phyloP scores from a whole-genome alignment of 1,140 invertebrate genomes.

The Drosophila gunungcola region DNA sequence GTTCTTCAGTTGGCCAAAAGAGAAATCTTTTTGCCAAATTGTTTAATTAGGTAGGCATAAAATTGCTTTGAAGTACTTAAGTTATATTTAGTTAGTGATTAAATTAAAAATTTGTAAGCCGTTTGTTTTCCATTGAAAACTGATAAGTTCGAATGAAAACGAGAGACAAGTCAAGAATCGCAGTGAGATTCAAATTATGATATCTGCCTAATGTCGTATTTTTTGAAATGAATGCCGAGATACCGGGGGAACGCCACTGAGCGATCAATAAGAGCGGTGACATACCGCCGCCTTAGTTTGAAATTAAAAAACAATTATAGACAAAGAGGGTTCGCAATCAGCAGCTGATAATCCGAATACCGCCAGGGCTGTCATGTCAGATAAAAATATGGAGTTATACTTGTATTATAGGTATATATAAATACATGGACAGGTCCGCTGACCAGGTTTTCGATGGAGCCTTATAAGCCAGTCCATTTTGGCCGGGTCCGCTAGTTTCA shows the following conservation, averaged over 20 bases:
- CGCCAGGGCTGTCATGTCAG: conserved; percentile 33
- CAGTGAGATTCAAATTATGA: conserved; percentile 16
- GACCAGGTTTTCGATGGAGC: conserved; percentile 25
- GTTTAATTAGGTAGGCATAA: too few relatives aligned
- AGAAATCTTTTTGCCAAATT: too few relatives aligned
- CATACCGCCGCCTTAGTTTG: conserved; percentile 21
- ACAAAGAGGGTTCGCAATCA: conserved; percentile 26
- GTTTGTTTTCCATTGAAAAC: neutral
- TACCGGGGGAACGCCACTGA: conserved; percentile 26
- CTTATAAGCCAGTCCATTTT: conserved; percentile 36
- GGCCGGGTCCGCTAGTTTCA: conserved; percentile 39
- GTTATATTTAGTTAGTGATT: neutral
- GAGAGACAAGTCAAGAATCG: conserved; percentile 2
- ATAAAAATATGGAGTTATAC: neutral
- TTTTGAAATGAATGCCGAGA: conserved; percentile 50
- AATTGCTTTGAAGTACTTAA: too few relatives aligned
- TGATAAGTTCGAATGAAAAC: conserved; percentile 5
- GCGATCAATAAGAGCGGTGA: conserved; percentile 58
- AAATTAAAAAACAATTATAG: conserved; percentile 66
- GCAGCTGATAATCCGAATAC: conserved; percentile 45
- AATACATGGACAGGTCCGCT: conserved; percentile 4
- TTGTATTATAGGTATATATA: conserved; percentile 4
- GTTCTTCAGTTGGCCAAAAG: too few relatives aligned
- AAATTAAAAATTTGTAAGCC: neutral
- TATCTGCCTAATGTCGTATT: conserved; percentile 25